phyloP scores from a whole-genome alignment of 2,888 invertebrate species.

The Chrysomela aeneicollis region DNA sequence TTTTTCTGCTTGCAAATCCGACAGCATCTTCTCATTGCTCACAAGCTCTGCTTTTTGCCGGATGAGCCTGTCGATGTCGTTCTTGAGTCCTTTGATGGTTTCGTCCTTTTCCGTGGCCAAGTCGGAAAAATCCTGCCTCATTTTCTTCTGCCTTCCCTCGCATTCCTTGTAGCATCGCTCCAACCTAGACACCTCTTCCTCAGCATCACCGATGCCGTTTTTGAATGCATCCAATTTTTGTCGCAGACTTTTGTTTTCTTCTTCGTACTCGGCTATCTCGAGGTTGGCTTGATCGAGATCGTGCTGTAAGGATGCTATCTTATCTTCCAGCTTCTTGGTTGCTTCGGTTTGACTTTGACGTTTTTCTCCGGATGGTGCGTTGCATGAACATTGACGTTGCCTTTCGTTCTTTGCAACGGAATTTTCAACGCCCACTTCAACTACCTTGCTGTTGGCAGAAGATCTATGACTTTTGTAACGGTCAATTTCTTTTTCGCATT shows the following conservation, averaged over 20 bases:
- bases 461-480: neutral
- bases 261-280: slow-evolving; percentile 36
- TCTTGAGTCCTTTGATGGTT: slow-evolving; percentile 22
- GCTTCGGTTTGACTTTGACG: slow-evolving; percentile 9
- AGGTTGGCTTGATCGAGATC: slow-evolving; percentile 25
- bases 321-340: slow-evolving; percentile 14
- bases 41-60: neutral
- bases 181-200: slow-evolving; percentile 26
- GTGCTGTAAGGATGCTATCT: slow-evolving; percentile 21
- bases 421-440: neutral
- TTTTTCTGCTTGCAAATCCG: slow-evolving; percentile 10
- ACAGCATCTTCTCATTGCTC: too few species aligned
- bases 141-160: slow-evolving; percentile 15
- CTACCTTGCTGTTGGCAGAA: neutral
- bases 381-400: too few species aligned
- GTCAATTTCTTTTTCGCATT: slow-evolving; percentile 15
- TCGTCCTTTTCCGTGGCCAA: slow-evolving; percentile 24
- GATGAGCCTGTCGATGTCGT: slow-evolving; percentile 23
- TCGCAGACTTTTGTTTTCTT: slow-evolving; percentile 32
- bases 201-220: slow-evolving; percentile 17
- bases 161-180: slow-evolving; percentile 23
- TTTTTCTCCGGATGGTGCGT: too few species aligned
- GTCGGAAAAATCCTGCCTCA: slow-evolving; percentile 21
- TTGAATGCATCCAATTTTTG: slow-evolving; percentile 29
- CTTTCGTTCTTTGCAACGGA: too few species aligned